Percentiles rank a stretch among this genome's conserved stretches.
Evolutionary conservation across 2,888 invertebrate genomes (phyloP).

Genomic region (Eupelmus urozonus): DNA sequence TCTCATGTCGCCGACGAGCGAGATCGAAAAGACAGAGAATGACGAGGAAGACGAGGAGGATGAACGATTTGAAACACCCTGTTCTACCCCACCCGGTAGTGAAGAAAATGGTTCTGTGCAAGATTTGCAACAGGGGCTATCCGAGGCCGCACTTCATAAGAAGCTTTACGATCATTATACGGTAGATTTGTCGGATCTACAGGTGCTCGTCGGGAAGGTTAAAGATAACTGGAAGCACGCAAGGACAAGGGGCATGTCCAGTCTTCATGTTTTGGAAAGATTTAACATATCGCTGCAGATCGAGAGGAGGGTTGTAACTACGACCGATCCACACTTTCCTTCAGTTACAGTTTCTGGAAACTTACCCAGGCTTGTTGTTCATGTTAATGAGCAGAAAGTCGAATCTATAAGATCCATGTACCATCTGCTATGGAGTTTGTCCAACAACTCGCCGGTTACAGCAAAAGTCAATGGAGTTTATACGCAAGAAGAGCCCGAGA

Average conservation of each 20-base stretch:
- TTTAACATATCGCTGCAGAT: constrained; percentile 82
- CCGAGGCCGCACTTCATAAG: constrained; percentile 82
- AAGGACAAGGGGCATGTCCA: constrained; percentile 89
- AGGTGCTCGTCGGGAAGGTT: constrained; percentile 92
- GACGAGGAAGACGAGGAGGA: constrained; percentile 73
- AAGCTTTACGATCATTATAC: constrained; percentile 88
- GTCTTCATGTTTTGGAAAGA: constrained; percentile 89
- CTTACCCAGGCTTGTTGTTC: constrained; percentile 91
- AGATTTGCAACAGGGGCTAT: constrained; percentile 70
- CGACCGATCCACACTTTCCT: constrained; percentile 92
- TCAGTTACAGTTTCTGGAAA: constrained; percentile 90
- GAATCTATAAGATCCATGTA: constrained; percentile 81
- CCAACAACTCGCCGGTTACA: constrained; percentile 61
- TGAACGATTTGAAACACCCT: constrained; percentile 82
- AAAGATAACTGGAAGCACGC: constrained; percentile 95
- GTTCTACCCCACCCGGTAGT: constrained; percentile 91
- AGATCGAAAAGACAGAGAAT: constrained; percentile 66
- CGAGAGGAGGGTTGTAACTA: constrained; percentile 89
- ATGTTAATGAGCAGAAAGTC: constrained; percentile 94
- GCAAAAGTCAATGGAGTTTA: constrained; percentile 56
- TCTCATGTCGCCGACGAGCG: constrained; percentile 71
- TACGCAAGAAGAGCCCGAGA: constrained; percentile 67
- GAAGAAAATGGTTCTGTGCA: constrained; percentile 81
- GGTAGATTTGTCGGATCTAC: constrained; percentile 74
- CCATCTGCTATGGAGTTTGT: constrained; percentile 75